Evolutionary conservation across 2,113 vertebrate genomes (phyloP), one percentile per base, ranked within the genome.

Genomic region (Paratilapia polleni): DNA sequence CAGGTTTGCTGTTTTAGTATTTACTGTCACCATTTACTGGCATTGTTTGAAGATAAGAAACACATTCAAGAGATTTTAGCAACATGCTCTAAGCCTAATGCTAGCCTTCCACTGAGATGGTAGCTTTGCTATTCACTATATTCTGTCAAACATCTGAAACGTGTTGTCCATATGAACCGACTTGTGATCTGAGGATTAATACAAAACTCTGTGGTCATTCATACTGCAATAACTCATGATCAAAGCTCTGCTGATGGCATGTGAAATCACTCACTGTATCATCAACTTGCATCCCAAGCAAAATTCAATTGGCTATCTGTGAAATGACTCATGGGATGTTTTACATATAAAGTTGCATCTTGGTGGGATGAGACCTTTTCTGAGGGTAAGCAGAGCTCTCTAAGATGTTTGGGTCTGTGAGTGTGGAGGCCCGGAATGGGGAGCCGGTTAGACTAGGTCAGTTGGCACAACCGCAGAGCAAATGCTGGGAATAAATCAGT

Each of bases 401-500:
- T 41, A 36, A 81, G 85, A 91, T 78, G 62, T 77, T 82, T 43
- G 41, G 82, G 81, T 83, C 49, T 85, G 68, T 76, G 82, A 82
- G 82, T 49, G 63, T 22, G 34, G 76, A 80, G 36, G 61, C 84
- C 63, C 31, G 70, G 73, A 10, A 66, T 68, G 52, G 22, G 79
- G 78, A 87, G 78, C 6, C 10, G 90, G 77, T 17, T 81, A 85
- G 88, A 89, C 81, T 87, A 90, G 91, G 89, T 92, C 92, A 88
- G 88, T 84, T 94, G 93, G 94, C 95, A 94, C 77, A 60, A 47
- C 89, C 56, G 82, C 86, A 77, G 89, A 93, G 90, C 88, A 92
- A 95, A 93, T 94, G 93, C 86, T 91, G 92, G 88, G 94, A 92
- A 93, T 95, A 94, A 94, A 95, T 96, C 91, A 94, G 93, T 92